phyloP scores from a whole-genome alignment of 2,797 vertebrate genomes.

The Gouania willdenowi region DNA sequence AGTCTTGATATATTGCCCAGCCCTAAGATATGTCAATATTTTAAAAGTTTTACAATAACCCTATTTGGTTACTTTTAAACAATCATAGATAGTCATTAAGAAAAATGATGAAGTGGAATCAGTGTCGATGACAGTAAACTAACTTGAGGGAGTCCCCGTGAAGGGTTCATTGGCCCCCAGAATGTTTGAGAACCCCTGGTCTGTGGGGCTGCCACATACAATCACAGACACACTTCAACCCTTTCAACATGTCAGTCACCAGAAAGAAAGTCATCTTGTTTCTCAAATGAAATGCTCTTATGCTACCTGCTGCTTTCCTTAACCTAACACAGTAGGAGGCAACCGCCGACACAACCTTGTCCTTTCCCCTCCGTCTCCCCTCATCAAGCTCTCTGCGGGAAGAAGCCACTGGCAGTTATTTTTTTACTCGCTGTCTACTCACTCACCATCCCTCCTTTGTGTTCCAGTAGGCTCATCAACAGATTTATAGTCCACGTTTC shows the following conservation, averaged over 20 bases:
- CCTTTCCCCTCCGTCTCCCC: slow-evolving; percentile 28
- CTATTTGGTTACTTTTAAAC: too few species aligned
- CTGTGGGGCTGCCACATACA: slow-evolving; percentile 3
- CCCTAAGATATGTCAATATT: too few species aligned
- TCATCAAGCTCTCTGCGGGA: slow-evolving; percentile 29
- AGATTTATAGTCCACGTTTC: slow-evolving; percentile 59
- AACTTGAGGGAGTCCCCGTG: too few species aligned
- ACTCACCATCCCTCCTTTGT: slow-evolving; percentile 15
- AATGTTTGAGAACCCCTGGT: slow-evolving; percentile 1
- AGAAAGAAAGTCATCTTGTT: slow-evolving; percentile 24
- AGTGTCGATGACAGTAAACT: too few species aligned
- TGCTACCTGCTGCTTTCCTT: slow-evolving; percentile 40
- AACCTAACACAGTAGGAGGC: slow-evolving; percentile 45
- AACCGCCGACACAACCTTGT: slow-evolving; percentile 20
- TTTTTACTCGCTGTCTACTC: slow-evolving; percentile 18
- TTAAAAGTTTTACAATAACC: too few species aligned
- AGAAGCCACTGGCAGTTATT: slow-evolving; percentile 37
- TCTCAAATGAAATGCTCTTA: slow-evolving; percentile 37
- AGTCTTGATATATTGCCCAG: too few species aligned
- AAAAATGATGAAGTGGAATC: too few species aligned
- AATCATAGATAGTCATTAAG: too few species aligned
- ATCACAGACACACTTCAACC: background rate
- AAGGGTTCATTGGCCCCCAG: too few species aligned
- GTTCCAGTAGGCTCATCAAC: slow-evolving; percentile 43
- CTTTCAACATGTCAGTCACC: slow-evolving; percentile 29